Evolutionary conservation across 2,113 vertebrate species (phyloP).

Genomic region (Gobiocypris rarus): DNA sequence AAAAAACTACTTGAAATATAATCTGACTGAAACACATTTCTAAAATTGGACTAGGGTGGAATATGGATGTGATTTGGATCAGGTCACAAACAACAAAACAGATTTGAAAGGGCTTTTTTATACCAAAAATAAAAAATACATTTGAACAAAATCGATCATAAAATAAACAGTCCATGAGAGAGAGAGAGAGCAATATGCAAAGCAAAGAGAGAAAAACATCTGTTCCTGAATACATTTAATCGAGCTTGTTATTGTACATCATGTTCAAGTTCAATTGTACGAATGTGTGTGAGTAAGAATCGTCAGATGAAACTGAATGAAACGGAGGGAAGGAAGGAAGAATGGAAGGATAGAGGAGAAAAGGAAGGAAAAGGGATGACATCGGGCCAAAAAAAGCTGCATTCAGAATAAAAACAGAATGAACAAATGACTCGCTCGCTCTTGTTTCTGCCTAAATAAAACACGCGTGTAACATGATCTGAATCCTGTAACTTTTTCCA

Average conservation of each 20-base stretch:
- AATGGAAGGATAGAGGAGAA: slow-evolving; percentile 79
- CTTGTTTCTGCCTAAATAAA: slow-evolving; percentile 10
- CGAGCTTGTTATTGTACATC: background rate
- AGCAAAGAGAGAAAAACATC: background rate
- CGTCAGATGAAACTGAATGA: slow-evolving; percentile 57
- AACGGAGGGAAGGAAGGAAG: slow-evolving; percentile 75
- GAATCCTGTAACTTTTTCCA: slow-evolving; percentile 14
- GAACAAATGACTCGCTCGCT: slow-evolving; percentile 28
- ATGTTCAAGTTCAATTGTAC: slow-evolving; percentile 10
- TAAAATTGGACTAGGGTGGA: background rate
- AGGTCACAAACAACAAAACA: background rate
- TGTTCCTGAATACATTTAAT: slow-evolving; percentile 9
- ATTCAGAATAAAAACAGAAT: slow-evolving; percentile 72
- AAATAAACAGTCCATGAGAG: too few species aligned
- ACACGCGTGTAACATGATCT: background rate
- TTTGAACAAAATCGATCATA: background rate
- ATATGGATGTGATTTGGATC: background rate
- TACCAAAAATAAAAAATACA: background rate
- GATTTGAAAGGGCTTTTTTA: background rate
- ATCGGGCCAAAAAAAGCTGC: slow-evolving; percentile 67
- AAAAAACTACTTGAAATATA: background rate
- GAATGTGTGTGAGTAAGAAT: slow-evolving; percentile 11
- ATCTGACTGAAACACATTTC: background rate
- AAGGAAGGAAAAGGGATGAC: slow-evolving; percentile 83
- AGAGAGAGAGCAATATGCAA: background rate